Evolutionary conservation across 1,140 invertebrate species (phyloP).

Genomic region (Choristoneura fumiferana): DNA sequence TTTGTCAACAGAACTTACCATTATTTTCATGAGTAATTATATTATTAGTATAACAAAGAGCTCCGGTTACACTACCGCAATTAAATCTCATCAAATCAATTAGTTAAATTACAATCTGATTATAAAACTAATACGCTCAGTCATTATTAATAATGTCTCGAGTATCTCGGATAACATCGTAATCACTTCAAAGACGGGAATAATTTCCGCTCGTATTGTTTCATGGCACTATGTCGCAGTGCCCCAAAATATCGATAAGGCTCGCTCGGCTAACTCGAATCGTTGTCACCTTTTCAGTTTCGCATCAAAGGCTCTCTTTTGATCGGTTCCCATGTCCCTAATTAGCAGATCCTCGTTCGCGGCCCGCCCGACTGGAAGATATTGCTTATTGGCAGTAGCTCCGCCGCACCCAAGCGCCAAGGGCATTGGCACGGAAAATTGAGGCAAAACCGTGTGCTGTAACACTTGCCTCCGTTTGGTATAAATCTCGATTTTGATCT

Average conservation of each 20-base stretch:
- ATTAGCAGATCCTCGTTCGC: slow-evolving; percentile 68
- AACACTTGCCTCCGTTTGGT: slow-evolving; percentile 43
- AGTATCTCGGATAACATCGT: no score
- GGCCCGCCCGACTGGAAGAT: slow-evolving; percentile 59
- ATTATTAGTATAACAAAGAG: no score
- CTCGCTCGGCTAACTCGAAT: slow-evolving; percentile 35
- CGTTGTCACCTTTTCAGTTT: slow-evolving; percentile 69
- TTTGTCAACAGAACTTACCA: no score
- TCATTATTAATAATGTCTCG: no score
- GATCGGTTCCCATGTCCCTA: slow-evolving; percentile 69
- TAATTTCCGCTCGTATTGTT: not conserved
- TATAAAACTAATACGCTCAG: no score
- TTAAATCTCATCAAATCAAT: no score
- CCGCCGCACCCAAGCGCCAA: slow-evolving; percentile 37
- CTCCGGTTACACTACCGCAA: no score
- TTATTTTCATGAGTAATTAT: no score
- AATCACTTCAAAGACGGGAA: not conserved
- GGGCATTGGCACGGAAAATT: slow-evolving; percentile 69
- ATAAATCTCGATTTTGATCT: slow-evolving; percentile 47
- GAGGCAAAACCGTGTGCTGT: slow-evolving; percentile 58
- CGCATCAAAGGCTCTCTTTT: slow-evolving; percentile 65
- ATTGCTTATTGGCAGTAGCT: slow-evolving; percentile 75
- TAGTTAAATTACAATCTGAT: no score
- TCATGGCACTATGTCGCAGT: not conserved
- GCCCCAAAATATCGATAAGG: slow-evolving; percentile 25